These are phyloP conservation scores for Syngnathus floridae DNA, from an alignment of 2,113 vertebrate species.

Conservation along the genomic window DNA sequence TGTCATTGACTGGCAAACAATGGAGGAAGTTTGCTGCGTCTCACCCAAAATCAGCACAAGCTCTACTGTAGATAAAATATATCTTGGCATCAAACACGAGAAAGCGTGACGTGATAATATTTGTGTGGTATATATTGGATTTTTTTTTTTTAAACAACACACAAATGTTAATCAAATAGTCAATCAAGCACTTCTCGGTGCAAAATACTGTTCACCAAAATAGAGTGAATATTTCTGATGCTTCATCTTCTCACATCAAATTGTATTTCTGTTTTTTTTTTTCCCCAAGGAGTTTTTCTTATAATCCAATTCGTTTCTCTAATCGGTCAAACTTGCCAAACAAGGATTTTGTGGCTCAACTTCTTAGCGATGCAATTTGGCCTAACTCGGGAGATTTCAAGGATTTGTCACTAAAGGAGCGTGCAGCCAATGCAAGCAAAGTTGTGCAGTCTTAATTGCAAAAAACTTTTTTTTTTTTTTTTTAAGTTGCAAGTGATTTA, in stretches of 20 bases:
- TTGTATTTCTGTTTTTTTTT: background rate
- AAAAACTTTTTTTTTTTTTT: background rate
- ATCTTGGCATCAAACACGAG: constrained; percentile 15
- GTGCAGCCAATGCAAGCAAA: background rate
- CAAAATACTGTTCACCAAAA: background rate
- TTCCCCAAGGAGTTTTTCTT: background rate
- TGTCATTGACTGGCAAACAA: background rate
- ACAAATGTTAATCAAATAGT: background rate
- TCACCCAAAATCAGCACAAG: background rate
- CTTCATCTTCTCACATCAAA: background rate
- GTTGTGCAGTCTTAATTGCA: background rate
- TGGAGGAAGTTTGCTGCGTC: background rate
- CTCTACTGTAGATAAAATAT: background rate
- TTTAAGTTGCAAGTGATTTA: background rate
- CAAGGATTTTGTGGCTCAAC: background rate
- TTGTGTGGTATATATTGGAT: background rate
- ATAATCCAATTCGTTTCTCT: background rate
- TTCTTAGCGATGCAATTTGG: background rate
- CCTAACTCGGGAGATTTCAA: background rate
- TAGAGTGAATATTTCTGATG: background rate
- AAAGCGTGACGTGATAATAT: background rate
- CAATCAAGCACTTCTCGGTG: background rate
- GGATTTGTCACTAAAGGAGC: background rate
- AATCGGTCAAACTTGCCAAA: constrained; percentile 5
- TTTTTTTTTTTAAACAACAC: constrained; percentile 18